Evolutionary conservation across 2,888 invertebrate species (phyloP), one percentile per base, ranked within the genome.

Genomic region (Acanthopleura granulata): DNA sequence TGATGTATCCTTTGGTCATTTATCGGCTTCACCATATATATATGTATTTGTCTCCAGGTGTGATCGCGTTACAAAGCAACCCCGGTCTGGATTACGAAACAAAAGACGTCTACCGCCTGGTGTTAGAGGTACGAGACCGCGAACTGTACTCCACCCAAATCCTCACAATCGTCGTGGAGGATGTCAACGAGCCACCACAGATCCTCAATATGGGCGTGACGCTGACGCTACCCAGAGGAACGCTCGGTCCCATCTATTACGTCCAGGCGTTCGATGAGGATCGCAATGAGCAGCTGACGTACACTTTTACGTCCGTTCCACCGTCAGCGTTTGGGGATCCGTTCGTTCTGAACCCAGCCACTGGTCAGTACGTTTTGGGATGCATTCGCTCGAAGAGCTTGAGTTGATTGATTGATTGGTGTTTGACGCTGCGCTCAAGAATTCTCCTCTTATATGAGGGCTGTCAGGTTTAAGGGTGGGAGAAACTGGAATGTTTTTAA

Each of bases 131-230:
- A 27, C 1, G 25, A 27, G 66, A 66, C 29, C 1, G 25, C 1
- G 66, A 66, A 14, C 25, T 66, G 29, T 66, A 66, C 25, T 66
- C 27, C 25, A 22, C 29, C 18, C 16, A 27, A 9, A 30, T 27
- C 4, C 49, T 72, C 4, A 72, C 29, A 16, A n/a, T 72, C 40
- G n/a, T 22, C 22, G 30, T 72, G 16, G 72, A 72, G 16, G 72
- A 72, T 30, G 72, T 72, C 4, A 72, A 72, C 25, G 72, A 72
- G 30, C n/a, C 72, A 40, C 72, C 72, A 18, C 1, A 40, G 9
- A n/a, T 72, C 15, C 40, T 49, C 15, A 72, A 72, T 40, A n/a
- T 72, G 49, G 49, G 49, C 18, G 49, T 27, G 30, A 40, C 72
- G n/a, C 49, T 72, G 40, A 49, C 50, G 15, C 27, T 49, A 12